These are phyloP conservation scores for Meloidogyne hapla DNA, from an alignment of 1,140 invertebrate species.

Conservation along the genomic window DNA sequence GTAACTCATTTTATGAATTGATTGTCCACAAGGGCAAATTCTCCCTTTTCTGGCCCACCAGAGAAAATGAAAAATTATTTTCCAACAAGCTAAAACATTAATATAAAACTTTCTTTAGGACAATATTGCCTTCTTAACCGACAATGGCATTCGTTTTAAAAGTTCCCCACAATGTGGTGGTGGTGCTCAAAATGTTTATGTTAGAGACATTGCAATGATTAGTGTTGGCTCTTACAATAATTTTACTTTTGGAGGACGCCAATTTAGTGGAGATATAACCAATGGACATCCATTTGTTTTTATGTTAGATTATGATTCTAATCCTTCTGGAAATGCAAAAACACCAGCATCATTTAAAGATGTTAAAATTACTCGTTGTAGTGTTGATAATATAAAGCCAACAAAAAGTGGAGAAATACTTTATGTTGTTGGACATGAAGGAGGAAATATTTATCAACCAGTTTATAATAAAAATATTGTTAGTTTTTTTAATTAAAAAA, in stretches of 20 bases:
- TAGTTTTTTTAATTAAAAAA: not conserved
- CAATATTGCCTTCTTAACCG: constrained; percentile 17
- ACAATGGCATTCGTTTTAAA: not conserved
- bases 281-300: not conserved
- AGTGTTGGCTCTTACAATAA: constrained; percentile 15
- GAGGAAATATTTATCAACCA: not conserved
- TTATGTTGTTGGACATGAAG: not conserved
- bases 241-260: constrained; percentile 3
- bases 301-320: not conserved
- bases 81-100: not conserved
- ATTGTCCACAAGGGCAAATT: no score
- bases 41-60: no score
- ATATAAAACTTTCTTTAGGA: constrained; percentile 8
- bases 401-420: not conserved
- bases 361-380: not conserved
- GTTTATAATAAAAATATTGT: constrained; percentile 4
- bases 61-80: no score
- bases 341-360: constrained; percentile 7
- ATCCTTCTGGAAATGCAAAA: constrained; percentile 1
- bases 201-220: constrained; percentile 17
- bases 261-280: not conserved
- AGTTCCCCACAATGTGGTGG: constrained; percentile 15
- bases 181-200: not conserved
- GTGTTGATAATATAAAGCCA: constrained; percentile 17
- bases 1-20: no score